Base-by-base conservation (phyloP, 2,113 vertebrate genomes). In the Dolichallabes microphthalmus region DNA sequence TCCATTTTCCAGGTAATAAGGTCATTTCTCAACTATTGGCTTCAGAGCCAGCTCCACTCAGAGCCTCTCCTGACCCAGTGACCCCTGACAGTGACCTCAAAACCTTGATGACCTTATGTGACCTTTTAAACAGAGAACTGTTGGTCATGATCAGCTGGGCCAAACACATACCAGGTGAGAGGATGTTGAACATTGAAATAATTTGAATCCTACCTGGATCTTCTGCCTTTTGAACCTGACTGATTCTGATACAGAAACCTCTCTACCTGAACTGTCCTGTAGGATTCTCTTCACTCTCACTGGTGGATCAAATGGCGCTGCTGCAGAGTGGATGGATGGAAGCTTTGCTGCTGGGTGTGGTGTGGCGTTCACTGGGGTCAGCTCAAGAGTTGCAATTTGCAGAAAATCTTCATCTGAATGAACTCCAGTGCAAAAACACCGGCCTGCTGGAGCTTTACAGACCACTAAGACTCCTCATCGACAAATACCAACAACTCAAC, bases 261-360 rank as follows among this genome's bases (percentile, higher is more conserved):
- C 25, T 82, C n/a, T 15, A n/a, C 77, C 30, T 61, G 50, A 81
- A 10, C 20, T 35, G 10, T 55, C 22, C 13, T 17, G 11, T 81
- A 95, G 94, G 94, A 1, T 95, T 95, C 88, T 87, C 92, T 0
- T 53, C 39, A 0, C 93, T 95, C 35, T 93, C 93, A 58, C 84
- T 95, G 92, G 92, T 90, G 9, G 94, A 95, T 80, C 94, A 95
- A 92, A 94, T 94, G 92, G 91, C 93, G 0, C 83, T 95, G 73
- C 89, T 95, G 45, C 94, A 95, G 88, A 94, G 93, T 0, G 93
- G 93, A 5, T 95, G 94, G 94, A 94, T 95, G 94, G 94, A 95
- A 88, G 90, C 90, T 0, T 88, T 95, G 89, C 86, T 94, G 17
- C 90, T 94, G 80, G 89, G 89, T 15, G 93, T 95, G 88, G 94